Percentiles rank a stretch among this genome's conserved stretches.
phyloP scores from a whole-genome alignment of 2,888 invertebrate genomes.

The Alitta virens region DNA sequence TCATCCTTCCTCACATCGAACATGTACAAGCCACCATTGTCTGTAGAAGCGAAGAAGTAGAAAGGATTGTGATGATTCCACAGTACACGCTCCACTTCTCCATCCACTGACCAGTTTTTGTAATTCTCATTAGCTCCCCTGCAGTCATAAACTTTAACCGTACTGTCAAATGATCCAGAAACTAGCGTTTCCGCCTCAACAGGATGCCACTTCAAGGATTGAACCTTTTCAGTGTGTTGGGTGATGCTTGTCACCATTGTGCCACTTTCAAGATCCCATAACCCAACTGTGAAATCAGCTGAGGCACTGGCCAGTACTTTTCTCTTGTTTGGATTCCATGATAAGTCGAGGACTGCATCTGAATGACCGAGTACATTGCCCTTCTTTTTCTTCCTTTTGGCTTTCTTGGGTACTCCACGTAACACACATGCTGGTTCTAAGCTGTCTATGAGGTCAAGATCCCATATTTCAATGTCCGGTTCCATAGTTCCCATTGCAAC shows the following conservation, averaged over 20 bases:
- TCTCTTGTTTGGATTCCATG: constrained; percentile 75
- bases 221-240: constrained; percentile 77
- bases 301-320: constrained; percentile 91
- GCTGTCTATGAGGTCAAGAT: constrained; percentile 87
- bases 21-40: constrained; percentile 67
- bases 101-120: constrained; percentile 71
- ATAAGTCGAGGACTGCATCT: constrained; percentile 85
- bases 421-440: constrained; percentile 84
- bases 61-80: constrained; percentile 82
- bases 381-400: constrained; percentile 64
- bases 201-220: constrained; percentile 53
- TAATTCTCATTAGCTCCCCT: constrained; percentile 62
- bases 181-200: constrained; percentile 76
- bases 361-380: constrained; percentile 68
- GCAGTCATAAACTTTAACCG: constrained; percentile 79
- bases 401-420: constrained; percentile 66
- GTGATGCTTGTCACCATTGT: constrained; percentile 72
- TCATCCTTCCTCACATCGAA: constrained; percentile 70
- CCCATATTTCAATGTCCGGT: constrained; percentile 93
- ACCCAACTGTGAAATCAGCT: constrained; percentile 78
- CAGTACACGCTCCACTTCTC: constrained; percentile 80
- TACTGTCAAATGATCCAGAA: constrained; percentile 77
- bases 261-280: constrained; percentile 89
- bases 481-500: constrained; percentile 92
- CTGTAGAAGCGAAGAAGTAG: constrained; percentile 70